Base-by-base conservation (phyloP, 2,888 invertebrate genomes). In the Epinotia bilunana region DNA sequence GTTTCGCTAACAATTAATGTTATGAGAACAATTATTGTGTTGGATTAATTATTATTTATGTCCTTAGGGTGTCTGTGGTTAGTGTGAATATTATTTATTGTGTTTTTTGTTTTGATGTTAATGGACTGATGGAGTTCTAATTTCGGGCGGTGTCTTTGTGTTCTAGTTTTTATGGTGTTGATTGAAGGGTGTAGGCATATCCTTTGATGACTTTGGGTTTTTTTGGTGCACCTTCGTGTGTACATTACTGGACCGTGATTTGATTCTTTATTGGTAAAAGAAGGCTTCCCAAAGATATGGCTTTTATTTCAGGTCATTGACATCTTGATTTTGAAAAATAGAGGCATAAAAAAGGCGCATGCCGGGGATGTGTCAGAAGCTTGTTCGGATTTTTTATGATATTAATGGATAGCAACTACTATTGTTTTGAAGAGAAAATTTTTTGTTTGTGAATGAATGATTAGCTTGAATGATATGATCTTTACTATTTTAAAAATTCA, bases 21-120 rank as follows among this genome's bases (percentile, higher is more conserved):
- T 81, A 83, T 79, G 81, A 80, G 79, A 78, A 82, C 81, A 86
- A 85, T 86, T 86, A 88, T 83, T 79, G 79, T 80, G 78, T 69
- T 80, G 83, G 81, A 83, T 86, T 87, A 84, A 87, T 88, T 83
- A 85, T 85, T 84, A 88, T 86, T 84, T 83, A 85, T 82, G 80
- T 78, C 76, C 58, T 77, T 70, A 72, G 57, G 73, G 60, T 77
- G 74, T 70, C 58, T 72, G 71, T 63, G 62, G 69, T 23, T 67
- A 61, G 61, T 73, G 67, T 74, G 69, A 70, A 69, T 63, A 62
- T 75, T 73, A 62, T 64, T 69, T 62, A 77, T 74, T 57, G 57
- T 68, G 20, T 62, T 72, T 74, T 72, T 63, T 57, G 58, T 58
- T 49, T 68, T 69, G 39, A 20, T 60, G 46, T 28, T 69, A 60